A percentile compares a stretch with the other conserved stretches of the same genome.
Conservation (phyloP, 2,888 invertebrate genomes). For the Digitonthophagus gazella region DNA sequence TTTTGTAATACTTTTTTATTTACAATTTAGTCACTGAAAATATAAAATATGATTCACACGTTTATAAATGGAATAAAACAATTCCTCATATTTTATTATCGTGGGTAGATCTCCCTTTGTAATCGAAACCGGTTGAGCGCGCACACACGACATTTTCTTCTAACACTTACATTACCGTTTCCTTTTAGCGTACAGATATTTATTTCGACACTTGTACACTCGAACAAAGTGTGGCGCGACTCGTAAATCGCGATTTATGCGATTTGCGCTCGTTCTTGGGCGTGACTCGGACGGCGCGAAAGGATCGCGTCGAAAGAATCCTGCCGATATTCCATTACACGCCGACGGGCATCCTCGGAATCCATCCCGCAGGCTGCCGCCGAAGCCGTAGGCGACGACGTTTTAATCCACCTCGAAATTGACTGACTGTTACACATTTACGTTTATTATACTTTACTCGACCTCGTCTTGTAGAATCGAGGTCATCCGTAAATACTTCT, state of each 20-base stretch:
- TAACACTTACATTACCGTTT: neutral
- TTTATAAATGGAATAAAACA: too few species aligned
- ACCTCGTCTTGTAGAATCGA: too few species aligned
- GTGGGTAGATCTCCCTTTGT: too few species aligned
- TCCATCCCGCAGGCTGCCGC: neutral
- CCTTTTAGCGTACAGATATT: neutral
- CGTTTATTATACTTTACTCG: too few species aligned
- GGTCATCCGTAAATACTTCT: too few species aligned
- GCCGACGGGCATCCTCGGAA: neutral
- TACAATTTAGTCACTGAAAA: too few species aligned
- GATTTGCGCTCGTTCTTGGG: neutral
- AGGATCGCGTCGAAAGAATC: neutral
- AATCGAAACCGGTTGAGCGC: too few species aligned
- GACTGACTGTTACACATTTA: too few species aligned
- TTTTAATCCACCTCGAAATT: neutral
- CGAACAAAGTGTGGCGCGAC: neutral
- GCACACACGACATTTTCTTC: neutral
- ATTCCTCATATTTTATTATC: too few species aligned
- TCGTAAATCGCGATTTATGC: neutral
- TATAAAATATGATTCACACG: too few species aligned
- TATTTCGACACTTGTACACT: neutral
- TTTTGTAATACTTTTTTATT: too few species aligned
- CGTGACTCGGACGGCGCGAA: neutral
- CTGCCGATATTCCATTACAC: neutral
- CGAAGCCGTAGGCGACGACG: neutral